Evolutionary conservation across 2,113 vertebrate species (phyloP).

Genomic region (Mormyrus iriodes): DNA sequence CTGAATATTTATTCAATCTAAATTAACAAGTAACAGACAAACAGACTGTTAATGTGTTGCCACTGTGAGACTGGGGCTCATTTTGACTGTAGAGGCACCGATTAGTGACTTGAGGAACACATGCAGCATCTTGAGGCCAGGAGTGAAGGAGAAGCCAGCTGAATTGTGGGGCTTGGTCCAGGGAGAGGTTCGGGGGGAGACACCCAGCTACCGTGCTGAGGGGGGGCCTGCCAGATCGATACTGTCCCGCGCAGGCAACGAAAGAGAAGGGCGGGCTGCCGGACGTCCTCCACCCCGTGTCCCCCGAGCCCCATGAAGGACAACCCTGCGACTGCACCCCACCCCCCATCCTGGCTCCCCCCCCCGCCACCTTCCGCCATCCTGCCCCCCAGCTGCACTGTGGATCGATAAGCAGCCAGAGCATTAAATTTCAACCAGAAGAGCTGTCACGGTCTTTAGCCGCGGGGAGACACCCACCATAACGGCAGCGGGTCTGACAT

Average conservation of each 20-base stretch:
- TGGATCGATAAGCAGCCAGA: conserved; percentile 67
- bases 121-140: conserved; percentile 47
- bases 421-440: conserved; percentile 67
- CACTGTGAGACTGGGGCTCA: neutral
- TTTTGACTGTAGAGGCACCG: neutral
- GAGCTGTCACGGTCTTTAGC: conserved; percentile 53
- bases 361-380: conserved; percentile 41
- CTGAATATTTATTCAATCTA: neutral
- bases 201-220: neutral
- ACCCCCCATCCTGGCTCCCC: conserved; percentile 24
- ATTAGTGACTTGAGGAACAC: conserved; percentile 43
- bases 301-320: conserved; percentile 64
- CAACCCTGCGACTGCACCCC: conserved; percentile 53
- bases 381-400: conserved; percentile 29
- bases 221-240: conserved; percentile 54
- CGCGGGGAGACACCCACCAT: conserved; percentile 24
- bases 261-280: conserved; percentile 28
- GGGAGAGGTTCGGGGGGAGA: neutral
- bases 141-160: conserved; percentile 62
- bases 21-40: neutral
- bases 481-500: conserved; percentile 41
- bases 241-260: conserved; percentile 54
- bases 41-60: neutral
- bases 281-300: conserved; percentile 49
- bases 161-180: conserved; percentile 31